These are phyloP conservation scores for Caenorhabditis tropicalis DNA, from an alignment of 1,140 invertebrate genomes.

Conservation along the genomic window DNA sequence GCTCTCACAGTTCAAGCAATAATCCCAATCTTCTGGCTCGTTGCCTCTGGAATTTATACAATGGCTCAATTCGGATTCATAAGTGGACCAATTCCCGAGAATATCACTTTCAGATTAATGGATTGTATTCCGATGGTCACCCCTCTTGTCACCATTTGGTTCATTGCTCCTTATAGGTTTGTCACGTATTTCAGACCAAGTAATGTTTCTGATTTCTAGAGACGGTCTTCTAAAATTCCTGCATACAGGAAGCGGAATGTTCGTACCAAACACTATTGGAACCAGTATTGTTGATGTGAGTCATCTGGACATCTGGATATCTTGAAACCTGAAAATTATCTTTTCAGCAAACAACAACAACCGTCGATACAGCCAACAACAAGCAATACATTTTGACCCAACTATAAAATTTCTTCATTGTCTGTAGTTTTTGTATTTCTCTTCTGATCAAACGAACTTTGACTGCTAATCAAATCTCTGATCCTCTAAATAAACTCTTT, in stretches of 20 bases:
- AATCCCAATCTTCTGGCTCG: not conserved
- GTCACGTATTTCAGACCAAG: not conserved
- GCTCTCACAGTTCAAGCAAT: not conserved
- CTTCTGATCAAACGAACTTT: not conserved
- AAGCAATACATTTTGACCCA: not conserved
- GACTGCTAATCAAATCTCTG: not conserved
- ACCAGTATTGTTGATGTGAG: not conserved
- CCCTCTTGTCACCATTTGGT: not conserved
- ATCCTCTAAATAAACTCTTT: not conserved
- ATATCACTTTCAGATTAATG: not conserved
- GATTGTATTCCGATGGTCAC: not conserved
- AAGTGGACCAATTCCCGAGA: not conserved
- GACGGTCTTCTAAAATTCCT: not conserved
- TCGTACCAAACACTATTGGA: not conserved
- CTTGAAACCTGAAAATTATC: not conserved
- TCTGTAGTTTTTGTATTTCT: not conserved
- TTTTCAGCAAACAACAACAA: not conserved
- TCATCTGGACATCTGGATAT: too few species aligned
- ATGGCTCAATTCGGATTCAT: not conserved
- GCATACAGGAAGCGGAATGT: not conserved
- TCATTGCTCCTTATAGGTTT: not conserved
- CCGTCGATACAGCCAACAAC: not conserved
- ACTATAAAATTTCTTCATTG: not conserved
- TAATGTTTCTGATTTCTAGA: not conserved
- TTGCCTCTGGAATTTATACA: not conserved